phyloP scores from a whole-genome alignment of 2,797 vertebrate species.

The Meriones psammophilus region DNA sequence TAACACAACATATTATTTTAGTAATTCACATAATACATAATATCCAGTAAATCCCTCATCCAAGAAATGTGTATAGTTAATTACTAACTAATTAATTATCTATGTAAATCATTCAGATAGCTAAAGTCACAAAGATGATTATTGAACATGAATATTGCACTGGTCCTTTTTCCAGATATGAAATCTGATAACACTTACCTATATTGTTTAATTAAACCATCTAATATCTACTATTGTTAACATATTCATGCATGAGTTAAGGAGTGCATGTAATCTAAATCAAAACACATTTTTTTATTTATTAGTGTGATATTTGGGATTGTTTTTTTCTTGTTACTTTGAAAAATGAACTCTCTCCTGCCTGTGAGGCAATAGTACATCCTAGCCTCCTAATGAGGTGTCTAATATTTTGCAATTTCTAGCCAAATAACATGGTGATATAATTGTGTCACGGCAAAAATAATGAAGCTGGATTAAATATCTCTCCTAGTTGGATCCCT shows the following conservation, averaged over 20 bases:
- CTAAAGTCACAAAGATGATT: background rate
- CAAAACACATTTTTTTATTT: slow-evolving; percentile 58
- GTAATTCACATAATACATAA: background rate
- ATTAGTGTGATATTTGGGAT: slow-evolving; percentile 60
- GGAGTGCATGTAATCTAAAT: slow-evolving; percentile 46
- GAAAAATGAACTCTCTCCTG: slow-evolving; percentile 39
- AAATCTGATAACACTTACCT: background rate
- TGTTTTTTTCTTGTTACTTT: background rate
- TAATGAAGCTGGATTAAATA: slow-evolving; percentile 75
- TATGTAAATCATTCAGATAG: background rate
- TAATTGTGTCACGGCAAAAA: slow-evolving; percentile 71
- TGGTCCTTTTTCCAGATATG: background rate
- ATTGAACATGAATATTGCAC: slow-evolving; percentile 7
- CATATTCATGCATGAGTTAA: slow-evolving; percentile 1
- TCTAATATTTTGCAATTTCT: slow-evolving; percentile 72
- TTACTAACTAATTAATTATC: background rate
- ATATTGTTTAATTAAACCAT: background rate
- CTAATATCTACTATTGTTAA: background rate
- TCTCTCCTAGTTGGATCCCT: slow-evolving; percentile 71
- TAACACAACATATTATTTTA: background rate
- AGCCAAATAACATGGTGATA: slow-evolving; percentile 71
- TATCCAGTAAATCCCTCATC: background rate
- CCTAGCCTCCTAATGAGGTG: slow-evolving; percentile 72
- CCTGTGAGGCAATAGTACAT: slow-evolving; percentile 11
- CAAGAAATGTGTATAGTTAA: background rate